Conservation (phyloP, 92 coral and sea anemone genomes). For the Siderastrea siderea region DNA sequence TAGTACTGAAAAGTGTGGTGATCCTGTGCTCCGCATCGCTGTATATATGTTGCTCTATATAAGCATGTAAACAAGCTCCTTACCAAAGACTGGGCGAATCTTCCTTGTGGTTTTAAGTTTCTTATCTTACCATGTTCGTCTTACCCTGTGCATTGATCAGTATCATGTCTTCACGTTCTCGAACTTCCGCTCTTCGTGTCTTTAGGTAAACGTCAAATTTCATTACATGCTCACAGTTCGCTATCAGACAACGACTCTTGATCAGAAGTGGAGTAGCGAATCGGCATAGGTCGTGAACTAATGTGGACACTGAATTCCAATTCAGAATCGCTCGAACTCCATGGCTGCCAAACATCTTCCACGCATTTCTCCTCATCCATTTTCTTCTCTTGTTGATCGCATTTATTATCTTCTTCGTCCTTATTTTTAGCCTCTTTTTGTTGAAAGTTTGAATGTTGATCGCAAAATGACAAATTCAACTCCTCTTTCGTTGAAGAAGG, state of each 20-base stretch:
- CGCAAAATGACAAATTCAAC: not conserved
- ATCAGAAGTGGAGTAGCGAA: slow-evolving; percentile 7
- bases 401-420: not conserved
- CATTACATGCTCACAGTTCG: not conserved
- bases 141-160: no score
- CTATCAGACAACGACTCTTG: not conserved
- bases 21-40: no score
- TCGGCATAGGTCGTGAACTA: not conserved
- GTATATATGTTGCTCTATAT: no score
- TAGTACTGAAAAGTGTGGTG: no score
- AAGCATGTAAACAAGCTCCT: no score
- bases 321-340: slow-evolving; percentile 26
- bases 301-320: slow-evolving; percentile 1
- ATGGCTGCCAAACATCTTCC: not conserved
- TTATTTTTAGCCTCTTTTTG: not conserved
- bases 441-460: not conserved
- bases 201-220: no score
- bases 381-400: not conserved
- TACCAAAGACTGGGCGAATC: no score
- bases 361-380: not conserved
- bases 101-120: no score
- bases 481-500: not conserved
- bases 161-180: no score
- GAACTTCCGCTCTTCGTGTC: no score
- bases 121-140: no score